Evolutionary conservation across 2,113 vertebrate genomes (phyloP).

Genomic region (Poecile atricapillus): DNA sequence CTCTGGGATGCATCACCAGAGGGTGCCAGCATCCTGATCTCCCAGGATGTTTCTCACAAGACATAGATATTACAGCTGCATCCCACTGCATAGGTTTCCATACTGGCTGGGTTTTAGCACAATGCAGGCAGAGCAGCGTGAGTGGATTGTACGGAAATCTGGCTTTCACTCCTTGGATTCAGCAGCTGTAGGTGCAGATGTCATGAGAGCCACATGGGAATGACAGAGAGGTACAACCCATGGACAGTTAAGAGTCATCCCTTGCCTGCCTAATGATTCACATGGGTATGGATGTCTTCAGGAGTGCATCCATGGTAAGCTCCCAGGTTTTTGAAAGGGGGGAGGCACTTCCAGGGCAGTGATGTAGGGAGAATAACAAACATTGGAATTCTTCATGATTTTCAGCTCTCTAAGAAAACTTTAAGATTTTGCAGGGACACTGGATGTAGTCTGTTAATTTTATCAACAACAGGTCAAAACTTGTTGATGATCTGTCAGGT

Average conservation of each 20-base stretch:
- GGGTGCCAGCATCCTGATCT: neutral
- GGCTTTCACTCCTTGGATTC: neutral
- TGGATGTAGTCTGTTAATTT: neutral
- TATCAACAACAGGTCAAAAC: neutral
- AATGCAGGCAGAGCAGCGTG: rapidly evolving
- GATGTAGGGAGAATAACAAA: neutral
- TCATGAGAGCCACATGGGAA: neutral
- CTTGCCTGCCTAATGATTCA: neutral
- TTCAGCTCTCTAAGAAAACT: neutral
- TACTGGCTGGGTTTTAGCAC: neutral
- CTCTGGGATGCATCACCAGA: neutral
- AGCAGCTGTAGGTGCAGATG: neutral
- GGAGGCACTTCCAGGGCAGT: neutral
- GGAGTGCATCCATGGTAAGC: neutral
- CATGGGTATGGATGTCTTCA: neutral
- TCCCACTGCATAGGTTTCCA: neutral
- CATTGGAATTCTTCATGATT: neutral
- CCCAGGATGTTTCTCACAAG: neutral
- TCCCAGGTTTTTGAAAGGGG: neutral
- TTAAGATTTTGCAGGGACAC: neutral
- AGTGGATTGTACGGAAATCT: neutral
- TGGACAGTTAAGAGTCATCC: neutral
- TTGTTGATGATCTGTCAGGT: neutral
- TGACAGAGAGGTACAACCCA: neutral
- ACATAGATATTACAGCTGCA: rapidly evolving